phyloP scores from a whole-genome alignment of 1,140 invertebrate species.

The Acyrthosiphon pisum region DNA sequence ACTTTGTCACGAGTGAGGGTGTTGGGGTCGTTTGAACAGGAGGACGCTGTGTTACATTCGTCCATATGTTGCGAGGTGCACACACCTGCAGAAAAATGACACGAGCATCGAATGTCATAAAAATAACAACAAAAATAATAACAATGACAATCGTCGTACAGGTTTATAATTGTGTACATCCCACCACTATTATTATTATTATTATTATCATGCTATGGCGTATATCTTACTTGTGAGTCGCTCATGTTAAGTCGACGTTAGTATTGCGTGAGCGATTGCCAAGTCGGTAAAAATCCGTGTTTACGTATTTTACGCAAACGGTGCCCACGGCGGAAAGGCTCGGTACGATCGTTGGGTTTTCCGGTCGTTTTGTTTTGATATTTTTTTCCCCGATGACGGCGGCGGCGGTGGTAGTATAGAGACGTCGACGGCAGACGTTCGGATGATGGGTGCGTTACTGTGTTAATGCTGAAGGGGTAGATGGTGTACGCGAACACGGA shows the following conservation, averaged over 20 bases:
- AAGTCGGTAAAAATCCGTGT: slow-evolving; percentile 56
- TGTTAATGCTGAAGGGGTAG: slow-evolving; percentile 19
- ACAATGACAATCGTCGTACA: neutral
- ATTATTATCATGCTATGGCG: neutral
- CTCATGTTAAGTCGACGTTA: slow-evolving; percentile 55
- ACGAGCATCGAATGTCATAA: neutral
- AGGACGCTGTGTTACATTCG: neutral
- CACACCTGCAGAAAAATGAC: neutral
- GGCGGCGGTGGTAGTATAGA: neutral
- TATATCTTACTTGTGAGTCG: slow-evolving; percentile 55
- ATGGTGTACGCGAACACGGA: neutral
- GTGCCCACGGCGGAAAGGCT: slow-evolving; percentile 45
- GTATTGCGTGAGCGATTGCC: slow-evolving; percentile 47
- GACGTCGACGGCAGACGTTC: slow-evolving; percentile 38
- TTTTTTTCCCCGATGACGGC: neutral
- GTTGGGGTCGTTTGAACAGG: neutral
- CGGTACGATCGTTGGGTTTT: neutral
- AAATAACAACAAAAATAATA: neutral
- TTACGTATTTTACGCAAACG: slow-evolving; percentile 54
- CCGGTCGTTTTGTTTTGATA: neutral
- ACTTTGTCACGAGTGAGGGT: neutral
- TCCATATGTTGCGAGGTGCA: neutral
- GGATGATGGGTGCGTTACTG: slow-evolving; percentile 43
- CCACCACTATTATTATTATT: neutral
- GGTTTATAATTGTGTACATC: neutral